phyloP scores from a whole-genome alignment of 2,888 invertebrate genomes.

The Fragum fragum region DNA sequence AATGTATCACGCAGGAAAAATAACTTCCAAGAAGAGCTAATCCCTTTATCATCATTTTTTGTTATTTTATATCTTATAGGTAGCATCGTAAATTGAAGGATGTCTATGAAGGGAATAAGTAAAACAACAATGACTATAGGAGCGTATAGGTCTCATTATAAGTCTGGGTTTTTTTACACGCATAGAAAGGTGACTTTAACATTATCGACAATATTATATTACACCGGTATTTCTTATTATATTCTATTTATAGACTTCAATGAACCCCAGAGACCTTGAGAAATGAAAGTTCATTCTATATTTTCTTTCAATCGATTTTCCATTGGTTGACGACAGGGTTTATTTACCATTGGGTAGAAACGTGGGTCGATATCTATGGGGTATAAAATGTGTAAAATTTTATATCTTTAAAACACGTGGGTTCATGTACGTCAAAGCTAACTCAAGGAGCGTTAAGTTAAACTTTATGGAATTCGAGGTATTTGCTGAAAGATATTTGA shows the following conservation, averaged over 20 bases:
- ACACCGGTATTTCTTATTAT: neutral
- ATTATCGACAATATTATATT: no score
- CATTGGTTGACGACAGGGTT: neutral
- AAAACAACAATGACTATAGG: no score
- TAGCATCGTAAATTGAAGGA: no score
- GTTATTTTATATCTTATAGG: no score
- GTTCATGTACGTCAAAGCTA: neutral
- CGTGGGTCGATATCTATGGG: neutral
- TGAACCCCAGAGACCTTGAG: neutral
- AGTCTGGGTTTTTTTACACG: no score
- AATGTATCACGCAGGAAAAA: no score
- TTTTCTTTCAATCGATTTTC: neutral
- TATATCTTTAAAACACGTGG: neutral
- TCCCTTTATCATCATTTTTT: no score
- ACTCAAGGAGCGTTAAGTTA: neutral
- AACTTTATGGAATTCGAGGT: neutral
- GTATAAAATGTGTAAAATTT: no score
- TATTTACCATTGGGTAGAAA: constrained; percentile 6
- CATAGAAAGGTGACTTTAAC: no score
- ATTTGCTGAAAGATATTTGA: neutral
- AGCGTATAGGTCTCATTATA: no score
- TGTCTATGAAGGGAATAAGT: no score
- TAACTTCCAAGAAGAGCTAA: no score
- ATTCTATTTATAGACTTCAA: neutral
- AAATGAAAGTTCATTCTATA: neutral